Conservation (phyloP, 2,797 vertebrate species). For the Arremon brunneinucha region DNA sequence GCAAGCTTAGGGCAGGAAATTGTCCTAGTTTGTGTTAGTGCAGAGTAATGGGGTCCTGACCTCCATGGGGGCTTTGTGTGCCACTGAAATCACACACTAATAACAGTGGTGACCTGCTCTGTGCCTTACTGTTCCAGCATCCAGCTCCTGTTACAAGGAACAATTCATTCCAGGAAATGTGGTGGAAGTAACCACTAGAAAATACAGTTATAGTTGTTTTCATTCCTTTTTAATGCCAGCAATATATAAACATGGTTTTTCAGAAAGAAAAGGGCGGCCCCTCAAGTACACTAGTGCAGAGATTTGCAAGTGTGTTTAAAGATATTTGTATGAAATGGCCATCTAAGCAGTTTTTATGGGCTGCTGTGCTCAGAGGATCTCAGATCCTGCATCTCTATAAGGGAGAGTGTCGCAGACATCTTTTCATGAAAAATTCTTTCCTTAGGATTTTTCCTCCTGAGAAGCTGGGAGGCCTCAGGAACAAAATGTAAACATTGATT, state of each 20-base stretch:
- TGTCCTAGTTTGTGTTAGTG: background rate
- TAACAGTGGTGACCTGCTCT: background rate
- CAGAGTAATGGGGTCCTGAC: constrained; percentile 19
- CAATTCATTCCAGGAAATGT: background rate
- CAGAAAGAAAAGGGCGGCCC: background rate
- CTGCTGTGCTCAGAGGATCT: background rate
- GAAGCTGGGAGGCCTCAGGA: no score
- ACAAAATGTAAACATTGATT: no score
- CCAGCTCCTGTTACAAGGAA: background rate
- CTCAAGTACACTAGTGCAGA: background rate
- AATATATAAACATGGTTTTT: background rate
- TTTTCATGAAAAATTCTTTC: no score
- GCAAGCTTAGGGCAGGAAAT: background rate
- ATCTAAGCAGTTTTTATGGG: background rate
- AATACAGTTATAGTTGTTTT: background rate
- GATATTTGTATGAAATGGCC: background rate
- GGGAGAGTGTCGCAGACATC: background rate
- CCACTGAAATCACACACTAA: background rate
- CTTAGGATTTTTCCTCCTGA: no score
- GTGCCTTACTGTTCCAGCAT: background rate
- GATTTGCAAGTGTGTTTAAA: background rate
- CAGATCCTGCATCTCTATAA: background rate
- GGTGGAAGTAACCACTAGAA: background rate
- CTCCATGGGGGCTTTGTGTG: background rate
- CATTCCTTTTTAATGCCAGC: background rate